Evolutionary conservation across 1,140 invertebrate genomes (phyloP), one percentile per base, ranked within the genome.

Genomic region (Gonatopus flavifemur): DNA sequence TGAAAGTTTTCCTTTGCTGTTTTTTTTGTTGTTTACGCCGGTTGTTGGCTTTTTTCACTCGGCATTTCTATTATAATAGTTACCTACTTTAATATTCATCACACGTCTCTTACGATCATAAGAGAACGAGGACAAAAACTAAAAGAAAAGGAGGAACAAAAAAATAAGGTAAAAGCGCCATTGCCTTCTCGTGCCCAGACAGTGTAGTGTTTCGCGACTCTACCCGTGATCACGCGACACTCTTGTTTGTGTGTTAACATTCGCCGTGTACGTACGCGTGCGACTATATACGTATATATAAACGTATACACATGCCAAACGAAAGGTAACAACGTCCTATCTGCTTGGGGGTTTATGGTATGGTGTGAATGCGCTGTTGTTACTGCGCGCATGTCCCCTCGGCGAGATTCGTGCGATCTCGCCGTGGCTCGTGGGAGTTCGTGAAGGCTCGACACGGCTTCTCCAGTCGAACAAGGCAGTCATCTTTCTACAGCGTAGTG

Each of bases 201-300:
- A 25, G 58, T 55, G 43, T 56, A 49, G 58, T 44, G 36, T 59
- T 59, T 49, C 57, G 58, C 48, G 52, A 61, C 58, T 61, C 25
- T n/a, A n/a, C n/a, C n/a, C 32, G 52, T 45, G 48, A 57, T 61
- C 58, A 61, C 58, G 58, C 58, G 58, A 61, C 57, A 59, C 57
- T 52, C 44, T n/a, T n/a, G n/a, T n/a, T n/a, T n/a, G n/a, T n/a
- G n/a, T n/a, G n/a, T n/a, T n/a, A n/a, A n/a, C n/a, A n/a, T n/a
- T n/a, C 52, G 16, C 42, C 33, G 52, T 48, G 37, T 52, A n/a
- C 0, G n/a, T 48, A 59, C 52, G 52, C 59, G 49, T 32, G 52
- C 38, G 40, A 36, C 40, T 38, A 42, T 15, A 28, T 12, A 16
- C 44, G 54, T 48, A 47, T 5, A 13, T 33, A 47, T 46, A 22